Percentiles rank a stretch among this genome's conserved stretches.
Conservation (phyloP, 2,888 invertebrate genomes). For the Patella ulyssiponensis region DNA sequence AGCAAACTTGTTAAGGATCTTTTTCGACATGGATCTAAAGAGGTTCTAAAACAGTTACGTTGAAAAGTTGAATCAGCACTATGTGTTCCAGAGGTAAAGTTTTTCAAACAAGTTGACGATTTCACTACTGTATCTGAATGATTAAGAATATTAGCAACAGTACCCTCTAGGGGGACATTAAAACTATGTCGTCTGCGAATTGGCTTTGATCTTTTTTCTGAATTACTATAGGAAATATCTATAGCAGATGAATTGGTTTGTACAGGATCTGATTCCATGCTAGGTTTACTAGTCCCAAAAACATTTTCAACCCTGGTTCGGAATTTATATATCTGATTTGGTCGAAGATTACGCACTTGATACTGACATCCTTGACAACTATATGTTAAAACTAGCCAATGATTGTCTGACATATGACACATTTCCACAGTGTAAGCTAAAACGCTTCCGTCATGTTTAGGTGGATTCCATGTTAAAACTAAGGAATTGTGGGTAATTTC, state of each 20-base stretch:
- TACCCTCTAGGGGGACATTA: conserved; percentile 39
- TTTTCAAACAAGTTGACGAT: conserved; percentile 7
- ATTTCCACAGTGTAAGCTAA: conserved; percentile 54
- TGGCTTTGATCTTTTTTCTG: not conserved
- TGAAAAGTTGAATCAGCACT: conserved; percentile 19
- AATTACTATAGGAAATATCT: not conserved
- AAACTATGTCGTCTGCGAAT: conserved; percentile 32
- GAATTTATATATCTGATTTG: conserved; percentile 54
- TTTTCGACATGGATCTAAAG: conserved; percentile 32
- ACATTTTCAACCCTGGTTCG: conserved; percentile 61
- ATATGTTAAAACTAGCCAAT: conserved; percentile 57
- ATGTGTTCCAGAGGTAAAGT: conserved; percentile 4
- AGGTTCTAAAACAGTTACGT: conserved; percentile 27
- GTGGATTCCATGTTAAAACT: conserved; percentile 68
- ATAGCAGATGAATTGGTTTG: conserved; percentile 42
- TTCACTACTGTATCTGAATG: conserved; percentile 35
- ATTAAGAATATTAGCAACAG: conserved; percentile 37
- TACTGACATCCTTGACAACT: conserved; percentile 59
- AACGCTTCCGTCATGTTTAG: conserved; percentile 52
- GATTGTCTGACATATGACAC: conserved; percentile 39
- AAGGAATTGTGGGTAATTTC: conserved; percentile 61
- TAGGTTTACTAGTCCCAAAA: conserved; percentile 56
- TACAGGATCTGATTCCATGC: conserved; percentile 67
- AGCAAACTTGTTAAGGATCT: conserved; percentile 36
- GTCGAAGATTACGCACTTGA: conserved; percentile 52